Evolutionary conservation across 2,113 vertebrate genomes (phyloP), one percentile per base, ranked within the genome.

Genomic region (Guaruba guarouba): DNA sequence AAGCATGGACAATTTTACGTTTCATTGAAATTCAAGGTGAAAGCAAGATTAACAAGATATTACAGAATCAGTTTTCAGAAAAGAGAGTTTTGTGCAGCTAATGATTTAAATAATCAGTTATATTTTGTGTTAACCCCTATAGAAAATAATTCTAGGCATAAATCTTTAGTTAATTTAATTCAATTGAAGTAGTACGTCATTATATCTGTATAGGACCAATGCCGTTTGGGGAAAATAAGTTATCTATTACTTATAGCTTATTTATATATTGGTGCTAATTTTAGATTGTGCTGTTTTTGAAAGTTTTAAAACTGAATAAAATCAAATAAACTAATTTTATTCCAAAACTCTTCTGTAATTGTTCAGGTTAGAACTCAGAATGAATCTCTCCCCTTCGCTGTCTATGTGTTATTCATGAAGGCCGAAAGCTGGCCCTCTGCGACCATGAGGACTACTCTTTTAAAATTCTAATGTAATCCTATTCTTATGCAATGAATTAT

Each of bases 401-500:
- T 51, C 24, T 61, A 33, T 96, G 69, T 41, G 59, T 96, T 88
- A 93, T 94, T 95, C 74, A 95, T 74, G 39, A 82, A 86, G 52
- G 52, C 62, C 51, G 71, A 76, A 93, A 94, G 68, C 86, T 82
- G 82, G 37, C 46, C 84, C 66, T 96, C 77, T 96, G 69, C 77
- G 86, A 48, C 83, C 73, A 86, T 23, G 44, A 89, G 84, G 25
- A 39, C 48, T 86, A 54, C 44, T 79, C 77, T 90, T 88, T 93
- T 75, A 75, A 94, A 85, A 82, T 92, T 92, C 88, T 91, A 94
- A 91, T 94, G 37, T 77, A 78, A 94, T 94, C 63, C 84, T 76
- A 15, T 68, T 91, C 76, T 91, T 80, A 81, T 44, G 24, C 74
- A 13, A 61, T 94, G 93, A 97, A 93, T 95, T 88, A 90, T 93